Evolutionary conservation across 2,113 vertebrate species (phyloP).

Genomic region (Nestor notabilis): DNA sequence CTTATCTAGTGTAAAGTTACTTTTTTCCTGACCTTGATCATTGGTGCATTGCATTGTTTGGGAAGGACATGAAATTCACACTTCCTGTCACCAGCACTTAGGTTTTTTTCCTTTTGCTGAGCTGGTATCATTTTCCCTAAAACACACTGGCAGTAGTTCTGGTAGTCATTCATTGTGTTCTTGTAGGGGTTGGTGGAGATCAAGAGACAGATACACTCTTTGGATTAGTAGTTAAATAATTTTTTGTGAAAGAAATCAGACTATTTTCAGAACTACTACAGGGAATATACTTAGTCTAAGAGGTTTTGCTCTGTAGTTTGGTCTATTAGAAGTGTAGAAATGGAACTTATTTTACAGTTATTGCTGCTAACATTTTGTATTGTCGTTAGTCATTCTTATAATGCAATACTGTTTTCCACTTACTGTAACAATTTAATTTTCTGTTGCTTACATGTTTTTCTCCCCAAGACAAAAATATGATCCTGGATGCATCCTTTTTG

Average conservation of each 20-base stretch:
- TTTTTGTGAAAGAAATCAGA: neutral
- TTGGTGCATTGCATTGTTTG: neutral
- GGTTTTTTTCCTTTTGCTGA: neutral
- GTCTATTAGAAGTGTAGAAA: neutral
- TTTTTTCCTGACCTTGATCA: neutral
- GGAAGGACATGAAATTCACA: neutral
- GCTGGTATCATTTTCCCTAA: neutral
- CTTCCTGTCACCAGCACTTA: neutral
- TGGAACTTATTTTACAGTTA: neutral
- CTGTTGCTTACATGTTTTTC: neutral
- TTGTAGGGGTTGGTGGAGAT: neutral
- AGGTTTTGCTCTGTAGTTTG: neutral
- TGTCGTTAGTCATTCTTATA: neutral
- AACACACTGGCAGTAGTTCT: neutral
- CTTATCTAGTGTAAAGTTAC: neutral
- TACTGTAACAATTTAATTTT: neutral
- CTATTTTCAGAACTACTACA: neutral
- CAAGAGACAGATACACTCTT: neutral
- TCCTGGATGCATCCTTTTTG: neutral
- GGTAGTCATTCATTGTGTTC: neutral
- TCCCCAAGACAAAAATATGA: neutral
- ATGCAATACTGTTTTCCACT: neutral
- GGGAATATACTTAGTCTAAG: neutral
- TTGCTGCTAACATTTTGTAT: neutral
- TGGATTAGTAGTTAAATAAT: neutral